Conservation (phyloP, 2,113 vertebrate species). For the Bos indicus region DNA sequence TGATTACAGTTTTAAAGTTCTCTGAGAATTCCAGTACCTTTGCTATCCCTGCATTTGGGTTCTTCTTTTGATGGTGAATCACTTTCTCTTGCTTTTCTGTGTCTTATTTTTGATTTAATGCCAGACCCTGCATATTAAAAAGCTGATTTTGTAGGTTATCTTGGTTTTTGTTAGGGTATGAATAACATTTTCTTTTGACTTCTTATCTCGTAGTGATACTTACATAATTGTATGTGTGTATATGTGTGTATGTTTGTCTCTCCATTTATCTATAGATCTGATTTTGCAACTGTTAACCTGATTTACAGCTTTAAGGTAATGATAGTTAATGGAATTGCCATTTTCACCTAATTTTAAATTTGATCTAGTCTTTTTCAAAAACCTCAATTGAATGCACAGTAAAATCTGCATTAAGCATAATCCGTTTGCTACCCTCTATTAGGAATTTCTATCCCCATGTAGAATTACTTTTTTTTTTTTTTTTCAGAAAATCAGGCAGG, state of each 20-base stretch:
- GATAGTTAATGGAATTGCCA: neutral
- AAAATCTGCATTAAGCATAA: constrained; percentile 17
- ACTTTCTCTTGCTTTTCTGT: neutral
- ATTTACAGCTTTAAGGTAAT: constrained; percentile 36
- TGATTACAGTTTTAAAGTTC: constrained; percentile 4
- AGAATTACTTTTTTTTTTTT: neutral
- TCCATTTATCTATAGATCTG: neutral
- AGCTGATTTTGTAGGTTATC: constrained; percentile 7
- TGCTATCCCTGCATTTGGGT: neutral
- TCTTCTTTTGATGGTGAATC: neutral
- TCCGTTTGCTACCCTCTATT: neutral
- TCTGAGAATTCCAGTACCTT: neutral
- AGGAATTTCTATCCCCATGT: neutral
- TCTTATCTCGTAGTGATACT: neutral
- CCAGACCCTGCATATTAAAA: neutral
- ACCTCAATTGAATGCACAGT: neutral
- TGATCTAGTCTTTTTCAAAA: neutral
- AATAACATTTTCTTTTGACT: constrained; percentile 7
- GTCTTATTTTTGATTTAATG: neutral
- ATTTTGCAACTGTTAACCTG: neutral
- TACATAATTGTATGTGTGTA: neutral
- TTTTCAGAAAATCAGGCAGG: neutral
- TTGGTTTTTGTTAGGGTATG: neutral
- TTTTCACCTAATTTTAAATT: constrained; percentile 38
- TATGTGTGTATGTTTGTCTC: neutral